Conservation (phyloP, 2,888 invertebrate species). For the Sinelater perroti region DNA sequence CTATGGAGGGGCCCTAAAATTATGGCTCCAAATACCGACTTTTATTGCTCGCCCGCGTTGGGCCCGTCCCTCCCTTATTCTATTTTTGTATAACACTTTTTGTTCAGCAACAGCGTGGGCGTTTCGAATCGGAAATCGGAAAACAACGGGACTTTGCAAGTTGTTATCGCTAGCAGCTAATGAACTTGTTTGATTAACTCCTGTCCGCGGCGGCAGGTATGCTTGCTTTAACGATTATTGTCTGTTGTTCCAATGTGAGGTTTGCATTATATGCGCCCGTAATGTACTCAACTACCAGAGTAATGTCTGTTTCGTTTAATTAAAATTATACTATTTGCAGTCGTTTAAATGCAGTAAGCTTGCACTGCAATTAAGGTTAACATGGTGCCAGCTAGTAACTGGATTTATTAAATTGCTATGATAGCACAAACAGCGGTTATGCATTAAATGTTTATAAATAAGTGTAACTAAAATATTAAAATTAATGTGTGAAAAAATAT, state of each 20-base stretch:
- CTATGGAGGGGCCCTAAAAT: slow-evolving; percentile 45
- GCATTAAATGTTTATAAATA: no score
- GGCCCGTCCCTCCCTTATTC: slow-evolving; percentile 26
- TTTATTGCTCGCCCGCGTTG: slow-evolving; percentile 44
- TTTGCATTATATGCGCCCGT: slow-evolving; percentile 1
- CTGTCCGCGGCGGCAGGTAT: background rate
- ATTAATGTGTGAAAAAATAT: no score
- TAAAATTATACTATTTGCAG: slow-evolving; percentile 10
- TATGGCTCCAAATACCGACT: slow-evolving; percentile 44
- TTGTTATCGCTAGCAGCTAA: background rate
- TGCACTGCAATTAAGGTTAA: no score
- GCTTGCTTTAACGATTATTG: slow-evolving; percentile 15
- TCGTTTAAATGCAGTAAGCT: no score
- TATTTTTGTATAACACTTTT: slow-evolving; percentile 18
- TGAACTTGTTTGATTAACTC: slow-evolving; percentile 5
- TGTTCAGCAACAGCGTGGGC: background rate
- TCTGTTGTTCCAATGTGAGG: background rate
- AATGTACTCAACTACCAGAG: slow-evolving; percentile 3
- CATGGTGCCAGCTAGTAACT: no score
- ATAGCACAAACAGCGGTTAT: no score
- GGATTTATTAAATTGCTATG: no score
- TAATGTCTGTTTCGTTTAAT: slow-evolving; percentile 12
- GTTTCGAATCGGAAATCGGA: slow-evolving; percentile 1
- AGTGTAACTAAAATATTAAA: no score
- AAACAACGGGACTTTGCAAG: background rate